Conservation (phyloP, 2,113 vertebrate genomes). For the Leuciscus idus region DNA sequence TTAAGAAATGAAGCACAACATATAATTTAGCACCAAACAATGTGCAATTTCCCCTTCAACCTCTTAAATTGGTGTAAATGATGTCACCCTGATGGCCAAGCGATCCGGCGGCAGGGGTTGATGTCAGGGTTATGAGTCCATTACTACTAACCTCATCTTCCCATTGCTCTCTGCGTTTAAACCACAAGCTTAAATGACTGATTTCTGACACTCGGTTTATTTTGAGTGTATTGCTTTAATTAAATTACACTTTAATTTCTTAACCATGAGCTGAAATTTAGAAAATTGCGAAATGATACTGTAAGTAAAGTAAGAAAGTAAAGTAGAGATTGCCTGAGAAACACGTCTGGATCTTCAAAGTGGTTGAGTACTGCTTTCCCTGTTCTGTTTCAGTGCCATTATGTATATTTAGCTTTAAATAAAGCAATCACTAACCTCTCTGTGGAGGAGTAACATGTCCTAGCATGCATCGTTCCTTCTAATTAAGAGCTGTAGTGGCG, state of each 20-base stretch:
- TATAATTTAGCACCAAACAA: constrained; percentile 49
- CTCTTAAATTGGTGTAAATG: constrained; percentile 56
- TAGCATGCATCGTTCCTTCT: constrained; percentile 9
- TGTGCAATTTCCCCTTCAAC: constrained; percentile 45
- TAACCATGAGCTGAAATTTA: neutral
- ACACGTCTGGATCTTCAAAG: neutral
- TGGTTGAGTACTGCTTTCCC: neutral
- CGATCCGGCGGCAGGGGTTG: constrained; percentile 40
- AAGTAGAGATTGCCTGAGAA: neutral
- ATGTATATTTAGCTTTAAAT: constrained; percentile 13
- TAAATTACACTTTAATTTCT: neutral
- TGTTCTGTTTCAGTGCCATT: neutral
- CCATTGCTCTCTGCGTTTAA: constrained; percentile 25
- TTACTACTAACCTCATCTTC: constrained; percentile 31
- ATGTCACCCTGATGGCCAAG: constrained; percentile 54
- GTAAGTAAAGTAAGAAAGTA: too few relatives aligned
- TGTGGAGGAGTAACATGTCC: neutral
- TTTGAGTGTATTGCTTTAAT: neutral
- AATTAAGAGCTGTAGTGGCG: neutral
- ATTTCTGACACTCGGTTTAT: neutral
- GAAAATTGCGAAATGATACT: neutral
- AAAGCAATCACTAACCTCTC: constrained; percentile 11
- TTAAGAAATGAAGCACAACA: constrained; percentile 65
- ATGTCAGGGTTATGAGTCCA: constrained; percentile 48
- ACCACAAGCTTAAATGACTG: constrained; percentile 41